A percentile compares a stretch with the other conserved stretches of the same genome.
Conservation (phyloP, 2,113 vertebrate species). For the Carassius auratus region DNA sequence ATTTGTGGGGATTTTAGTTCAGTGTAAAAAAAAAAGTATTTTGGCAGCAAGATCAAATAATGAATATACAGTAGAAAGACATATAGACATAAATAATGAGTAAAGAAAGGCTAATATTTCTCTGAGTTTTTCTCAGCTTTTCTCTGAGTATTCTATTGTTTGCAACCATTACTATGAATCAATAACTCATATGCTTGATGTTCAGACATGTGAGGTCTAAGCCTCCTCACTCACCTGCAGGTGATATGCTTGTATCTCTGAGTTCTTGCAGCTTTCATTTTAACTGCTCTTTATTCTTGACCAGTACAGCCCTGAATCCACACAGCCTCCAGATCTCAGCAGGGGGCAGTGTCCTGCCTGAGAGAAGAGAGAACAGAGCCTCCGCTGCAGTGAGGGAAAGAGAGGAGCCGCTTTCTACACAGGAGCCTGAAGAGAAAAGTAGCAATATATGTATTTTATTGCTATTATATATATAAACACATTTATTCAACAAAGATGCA, state of each 20-base stretch:
- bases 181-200: neutral
- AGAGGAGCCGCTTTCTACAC: neutral
- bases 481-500: neutral
- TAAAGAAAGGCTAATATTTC: neutral
- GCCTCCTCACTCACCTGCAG: slow-evolving; percentile 64
- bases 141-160: neutral
- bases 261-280: slow-evolving; percentile 63
- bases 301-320: slow-evolving; percentile 60
- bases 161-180: neutral
- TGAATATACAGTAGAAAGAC: neutral
- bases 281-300: slow-evolving; percentile 57
- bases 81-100: neutral
- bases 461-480: neutral
- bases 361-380: slow-evolving; percentile 63
- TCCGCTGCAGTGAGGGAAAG: slow-evolving; percentile 51
- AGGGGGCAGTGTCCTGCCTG: slow-evolving; percentile 42
- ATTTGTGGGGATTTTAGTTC: neutral
- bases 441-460: neutral
- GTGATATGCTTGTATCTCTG: slow-evolving; percentile 46
- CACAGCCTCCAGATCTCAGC: slow-evolving; percentile 62
- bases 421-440: slow-evolving; percentile 49
- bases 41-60: neutral
- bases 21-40: no score
- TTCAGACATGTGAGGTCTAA: slow-evolving; percentile 46
- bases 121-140: no score